Conservation (phyloP, 92 coral and sea anemone genomes). For the Phenganax subtilis region DNA sequence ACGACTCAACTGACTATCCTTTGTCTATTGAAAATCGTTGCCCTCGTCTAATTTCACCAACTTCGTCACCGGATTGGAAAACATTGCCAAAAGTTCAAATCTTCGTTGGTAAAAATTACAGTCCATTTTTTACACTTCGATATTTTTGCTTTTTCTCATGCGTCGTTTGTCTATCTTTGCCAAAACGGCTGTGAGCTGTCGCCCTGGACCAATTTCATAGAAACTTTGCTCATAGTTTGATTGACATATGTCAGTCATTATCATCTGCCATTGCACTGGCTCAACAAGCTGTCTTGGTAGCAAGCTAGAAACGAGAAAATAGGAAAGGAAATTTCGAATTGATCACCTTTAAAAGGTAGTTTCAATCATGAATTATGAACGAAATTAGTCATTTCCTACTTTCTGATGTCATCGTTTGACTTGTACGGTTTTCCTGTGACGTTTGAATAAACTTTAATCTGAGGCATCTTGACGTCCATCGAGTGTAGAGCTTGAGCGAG, state of each 20-base stretch:
- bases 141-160: constrained; percentile 49
- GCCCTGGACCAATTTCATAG: constrained; percentile 90
- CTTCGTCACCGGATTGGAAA: not conserved
- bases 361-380: not conserved
- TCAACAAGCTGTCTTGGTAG: constrained; percentile 78
- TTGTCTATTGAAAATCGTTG: too few species aligned
- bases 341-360: not conserved
- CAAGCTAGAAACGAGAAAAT: constrained; percentile 49
- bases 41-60: too few species aligned
- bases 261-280: constrained; percentile 72
- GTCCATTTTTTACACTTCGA: constrained; percentile 43
- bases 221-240: constrained; percentile 27
- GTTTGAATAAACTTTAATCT: constrained; percentile 71
- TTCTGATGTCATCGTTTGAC: constrained; percentile 63
- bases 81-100: not conserved
- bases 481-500: constrained; percentile 52
- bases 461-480: constrained; percentile 49
- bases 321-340: not conserved
- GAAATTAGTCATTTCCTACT: constrained; percentile 35
- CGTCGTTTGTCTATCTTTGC: constrained; percentile 59
- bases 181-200: constrained; percentile 70
- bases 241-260: constrained; percentile 51
- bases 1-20: too few species aligned
- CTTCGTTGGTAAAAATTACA: not conserved
- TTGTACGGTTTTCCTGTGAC: constrained; percentile 73